Evolutionary conservation across 2,888 invertebrate genomes (phyloP).

Genomic region (Encarsia formosa): DNA sequence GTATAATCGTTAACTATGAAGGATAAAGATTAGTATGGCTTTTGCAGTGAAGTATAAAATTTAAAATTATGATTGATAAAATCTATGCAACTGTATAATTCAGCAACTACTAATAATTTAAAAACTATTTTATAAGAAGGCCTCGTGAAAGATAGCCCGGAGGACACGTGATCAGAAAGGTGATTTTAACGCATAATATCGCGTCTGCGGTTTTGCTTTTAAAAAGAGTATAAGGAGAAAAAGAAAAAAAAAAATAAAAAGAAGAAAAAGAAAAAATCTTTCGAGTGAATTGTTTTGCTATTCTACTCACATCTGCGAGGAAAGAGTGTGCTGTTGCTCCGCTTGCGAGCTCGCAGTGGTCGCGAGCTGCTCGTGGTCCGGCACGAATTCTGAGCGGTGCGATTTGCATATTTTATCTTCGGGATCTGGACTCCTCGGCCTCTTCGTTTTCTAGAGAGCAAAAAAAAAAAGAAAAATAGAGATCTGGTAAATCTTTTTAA

Average conservation of each 20-base stretch:
- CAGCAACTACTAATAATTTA: no score
- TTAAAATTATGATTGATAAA: no score
- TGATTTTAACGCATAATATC: constrained; percentile 5
- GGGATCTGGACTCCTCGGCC: constrained; percentile 33
- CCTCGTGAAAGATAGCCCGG: neutral
- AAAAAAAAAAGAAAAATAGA: constrained; percentile 11
- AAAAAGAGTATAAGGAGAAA: neutral
- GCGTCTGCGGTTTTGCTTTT: no score
- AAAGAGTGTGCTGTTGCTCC: no score
- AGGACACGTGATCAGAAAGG: constrained; percentile 15
- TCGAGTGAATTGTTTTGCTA: constrained; percentile 1
- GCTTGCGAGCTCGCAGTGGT: constrained; percentile 5
- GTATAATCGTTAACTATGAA: no score
- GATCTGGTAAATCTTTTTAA: no score
- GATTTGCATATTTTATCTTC: constrained; percentile 21
- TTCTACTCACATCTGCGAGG: constrained; percentile 26
- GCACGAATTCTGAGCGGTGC: constrained; percentile 6
- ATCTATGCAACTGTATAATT: no score
- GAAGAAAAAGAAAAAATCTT: neutral
- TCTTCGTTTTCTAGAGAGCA: constrained; percentile 35
- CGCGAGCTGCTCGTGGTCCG: constrained; percentile 4
- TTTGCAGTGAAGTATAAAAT: no score
- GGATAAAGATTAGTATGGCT: no score
- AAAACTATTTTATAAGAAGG: no score
- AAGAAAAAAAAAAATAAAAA: neutral